Percentiles rank a stretch among this genome's conserved stretches.
Conservation (phyloP, 2,888 invertebrate genomes). For the Serripes groenlandicus region DNA sequence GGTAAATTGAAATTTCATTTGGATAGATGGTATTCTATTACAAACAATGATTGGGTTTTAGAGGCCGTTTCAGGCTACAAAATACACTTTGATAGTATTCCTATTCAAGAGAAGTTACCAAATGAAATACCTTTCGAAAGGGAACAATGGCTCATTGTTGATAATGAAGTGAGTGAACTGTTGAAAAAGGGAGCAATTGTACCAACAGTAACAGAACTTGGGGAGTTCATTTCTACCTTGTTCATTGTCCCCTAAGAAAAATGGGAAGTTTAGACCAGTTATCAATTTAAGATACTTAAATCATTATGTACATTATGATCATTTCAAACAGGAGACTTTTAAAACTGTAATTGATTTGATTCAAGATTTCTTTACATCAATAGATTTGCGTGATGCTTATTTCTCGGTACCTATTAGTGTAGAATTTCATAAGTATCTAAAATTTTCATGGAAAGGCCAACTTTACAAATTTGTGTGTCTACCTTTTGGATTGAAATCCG, state of each 20-base stretch:
- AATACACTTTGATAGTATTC: constrained; percentile 29
- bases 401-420: no score
- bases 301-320: constrained; percentile 50
- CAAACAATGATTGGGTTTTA: not conserved
- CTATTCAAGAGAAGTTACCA: constrained; percentile 24
- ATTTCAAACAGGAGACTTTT: constrained; percentile 57
- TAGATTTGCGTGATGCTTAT: constrained; percentile 31
- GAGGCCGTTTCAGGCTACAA: constrained; percentile 31
- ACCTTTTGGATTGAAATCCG: constrained; percentile 48
- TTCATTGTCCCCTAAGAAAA: constrained; percentile 32
- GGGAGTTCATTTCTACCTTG: no score
- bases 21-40: constrained; percentile 12
- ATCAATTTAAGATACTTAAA: constrained; percentile 43
- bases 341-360: constrained; percentile 36
- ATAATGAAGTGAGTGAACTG: constrained; percentile 24
- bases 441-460: constrained; percentile 36
- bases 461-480: constrained; percentile 36
- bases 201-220: not conserved
- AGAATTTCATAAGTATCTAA: constrained; percentile 32
- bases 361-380: constrained; percentile 41
- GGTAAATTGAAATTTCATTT: not conserved
- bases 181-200: constrained; percentile 31
- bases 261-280: constrained; percentile 20
- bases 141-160: constrained; percentile 25
- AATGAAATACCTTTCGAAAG: constrained; percentile 40